Evolutionary conservation across 2,797 vertebrate genomes (phyloP), one percentile per base, ranked within the genome.

Genomic region (Meriones psammophilus): DNA sequence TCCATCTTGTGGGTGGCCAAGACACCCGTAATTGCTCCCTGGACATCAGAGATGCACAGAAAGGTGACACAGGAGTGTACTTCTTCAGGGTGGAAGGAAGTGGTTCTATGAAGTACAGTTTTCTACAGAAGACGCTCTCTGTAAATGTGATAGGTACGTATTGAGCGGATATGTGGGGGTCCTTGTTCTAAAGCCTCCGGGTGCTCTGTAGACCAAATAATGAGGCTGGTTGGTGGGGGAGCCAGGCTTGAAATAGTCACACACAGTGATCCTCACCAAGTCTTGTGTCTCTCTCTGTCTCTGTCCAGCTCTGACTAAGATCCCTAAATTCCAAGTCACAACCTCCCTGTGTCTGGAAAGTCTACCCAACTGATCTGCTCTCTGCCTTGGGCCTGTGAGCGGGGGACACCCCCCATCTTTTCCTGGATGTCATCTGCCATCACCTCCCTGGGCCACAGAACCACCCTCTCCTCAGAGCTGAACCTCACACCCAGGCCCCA

Each of bases 121-220:
- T 73, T 30, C 0, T 0, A 5, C 0, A 8, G 0, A 0, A 0
- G 15, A 42, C 7, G 56, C 36, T 88, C 15, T 60, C 5, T 88
- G 69, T 88, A 28, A 1, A 0, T 4, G 71, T 88, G 36, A 42
- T 0, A 60, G 71, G 86, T 88, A 88, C 5, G 71, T 30, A 24
- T 20, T 39, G n/a, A 58, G 24, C 50, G 68, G 15, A 13, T 39
- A 1, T 71, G 24, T n/a, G 22, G 12, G 15, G 8, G 64, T 73
- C 66, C 33, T 56, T 36, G 15, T 39, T 22, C 68, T 14, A 39
- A 39, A 30, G 24, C 50, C 39, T 58, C 17, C 39, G 56, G 9
- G 9, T 46, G 4, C 20, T 8, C 4, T 18, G 1, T 24, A 20
- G 22, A 73, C 24, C 14, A 39, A 9, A 58, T 18, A 28, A 39